Percentiles rank a stretch among this genome's conserved stretches.
phyloP scores from a whole-genome alignment of 2,888 invertebrate genomes.

The Oligia strigilis region DNA sequence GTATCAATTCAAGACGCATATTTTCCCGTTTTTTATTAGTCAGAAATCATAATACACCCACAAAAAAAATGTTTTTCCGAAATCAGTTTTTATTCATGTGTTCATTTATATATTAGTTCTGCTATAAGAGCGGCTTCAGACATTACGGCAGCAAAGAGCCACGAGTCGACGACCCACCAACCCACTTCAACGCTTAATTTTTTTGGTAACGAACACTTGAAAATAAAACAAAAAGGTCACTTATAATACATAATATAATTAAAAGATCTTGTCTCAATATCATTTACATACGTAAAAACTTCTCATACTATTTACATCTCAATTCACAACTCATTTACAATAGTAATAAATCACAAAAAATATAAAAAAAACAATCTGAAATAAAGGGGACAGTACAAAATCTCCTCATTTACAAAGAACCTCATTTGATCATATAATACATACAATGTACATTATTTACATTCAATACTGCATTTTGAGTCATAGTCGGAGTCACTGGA shows the following conservation, averaged over 20 bases:
- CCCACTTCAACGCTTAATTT: not conserved
- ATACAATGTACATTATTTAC: conserved; percentile 70
- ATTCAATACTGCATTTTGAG: conserved; percentile 68
- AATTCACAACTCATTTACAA: conserved; percentile 81
- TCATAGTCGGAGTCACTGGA: conserved; percentile 45
- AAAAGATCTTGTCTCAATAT: conserved; percentile 87
- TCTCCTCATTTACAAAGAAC: conserved; percentile 69
- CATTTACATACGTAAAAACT: conserved; percentile 83
- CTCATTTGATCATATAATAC: conserved; percentile 70
- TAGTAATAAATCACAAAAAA: conserved; percentile 71
- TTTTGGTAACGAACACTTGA: not conserved
- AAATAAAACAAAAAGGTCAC: conserved; percentile 71
- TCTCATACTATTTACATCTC: conserved; percentile 82
- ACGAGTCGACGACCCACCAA: too few relatives aligned
- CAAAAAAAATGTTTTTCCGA: too few relatives aligned
- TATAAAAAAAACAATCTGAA: conserved; percentile 74
- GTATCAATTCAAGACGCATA: too few relatives aligned
- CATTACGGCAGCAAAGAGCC: too few relatives aligned
- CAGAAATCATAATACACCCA: too few relatives aligned
- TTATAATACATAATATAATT: conserved; percentile 84
- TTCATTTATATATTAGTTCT: too few relatives aligned
- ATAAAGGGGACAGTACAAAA: conserved; percentile 75
- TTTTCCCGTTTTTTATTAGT: too few relatives aligned
- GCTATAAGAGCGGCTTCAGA: too few relatives aligned
- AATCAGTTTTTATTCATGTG: too few relatives aligned